Conservation (phyloP, 2,888 invertebrate species). For the Byasa hedistus region DNA sequence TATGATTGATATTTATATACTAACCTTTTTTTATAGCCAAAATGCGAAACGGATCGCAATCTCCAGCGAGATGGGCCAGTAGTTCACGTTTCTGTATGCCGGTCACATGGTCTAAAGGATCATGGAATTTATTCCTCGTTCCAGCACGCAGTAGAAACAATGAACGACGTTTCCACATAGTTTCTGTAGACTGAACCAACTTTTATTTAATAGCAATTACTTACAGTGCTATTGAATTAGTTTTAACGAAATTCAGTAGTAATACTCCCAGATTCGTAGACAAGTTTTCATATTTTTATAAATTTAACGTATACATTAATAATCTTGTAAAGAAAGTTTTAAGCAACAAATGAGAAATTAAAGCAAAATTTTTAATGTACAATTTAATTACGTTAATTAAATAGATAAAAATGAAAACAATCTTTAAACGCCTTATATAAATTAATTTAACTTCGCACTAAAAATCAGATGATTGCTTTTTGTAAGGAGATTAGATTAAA, state of each 20-base stretch:
- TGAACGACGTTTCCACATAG: constrained; percentile 44
- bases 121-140: constrained; percentile 82
- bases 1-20: not conserved
- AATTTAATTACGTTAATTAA: too few relatives aligned
- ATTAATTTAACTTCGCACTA: too few relatives aligned
- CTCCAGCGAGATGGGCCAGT: constrained; percentile 91
- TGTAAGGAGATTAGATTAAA: not conserved
- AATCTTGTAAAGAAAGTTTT: too few relatives aligned
- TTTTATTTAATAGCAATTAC: not conserved
- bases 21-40: constrained; percentile 82
- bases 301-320: too few relatives aligned
- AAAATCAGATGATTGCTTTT: not conserved
- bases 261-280: too few relatives aligned
- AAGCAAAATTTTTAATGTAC: too few relatives aligned
- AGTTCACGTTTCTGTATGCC: constrained; percentile 95
- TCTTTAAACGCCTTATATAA: too few relatives aligned
- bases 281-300: too few relatives aligned
- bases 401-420: too few relatives aligned
- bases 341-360: too few relatives aligned
- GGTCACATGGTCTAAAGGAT: constrained; percentile 94
- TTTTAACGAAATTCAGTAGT: too few relatives aligned
- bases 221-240: too few relatives aligned
- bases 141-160: constrained; percentile 43
- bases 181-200: not conserved
- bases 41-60: constrained; percentile 92